These are phyloP conservation scores for Calliopum simillimum DNA, from an alignment of 2,888 invertebrate species.

Conservation along the genomic window DNA sequence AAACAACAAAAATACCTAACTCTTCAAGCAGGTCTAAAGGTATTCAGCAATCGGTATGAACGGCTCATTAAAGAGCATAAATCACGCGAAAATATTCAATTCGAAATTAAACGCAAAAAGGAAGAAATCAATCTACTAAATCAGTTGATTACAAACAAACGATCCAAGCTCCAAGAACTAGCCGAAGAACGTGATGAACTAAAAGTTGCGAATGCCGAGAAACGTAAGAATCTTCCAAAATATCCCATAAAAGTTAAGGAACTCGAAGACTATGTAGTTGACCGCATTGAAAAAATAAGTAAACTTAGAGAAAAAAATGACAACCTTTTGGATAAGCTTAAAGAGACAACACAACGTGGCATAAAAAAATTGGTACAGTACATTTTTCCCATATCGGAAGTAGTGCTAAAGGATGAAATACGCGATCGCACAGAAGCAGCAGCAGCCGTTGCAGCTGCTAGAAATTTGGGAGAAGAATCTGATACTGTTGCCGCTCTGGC, in stretches of 20 bases:
- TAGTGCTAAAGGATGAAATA: constrained; percentile 62
- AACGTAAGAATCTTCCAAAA: constrained; percentile 71
- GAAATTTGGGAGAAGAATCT: constrained; percentile 42
- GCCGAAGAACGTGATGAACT: constrained; percentile 68
- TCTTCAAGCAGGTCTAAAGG: constrained; percentile 70
- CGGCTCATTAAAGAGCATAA: constrained; percentile 67
- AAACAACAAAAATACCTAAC: constrained; percentile 73
- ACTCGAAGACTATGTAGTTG: constrained; percentile 71
- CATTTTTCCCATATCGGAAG: constrained; percentile 75
- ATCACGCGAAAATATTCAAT: constrained; percentile 68
- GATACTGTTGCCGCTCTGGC: constrained; percentile 72
- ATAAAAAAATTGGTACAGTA: constrained; percentile 75
- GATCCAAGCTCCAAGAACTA: constrained; percentile 60
- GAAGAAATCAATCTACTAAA: constrained; percentile 72
- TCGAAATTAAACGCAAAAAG: constrained; percentile 72
- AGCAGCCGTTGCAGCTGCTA: not conserved
- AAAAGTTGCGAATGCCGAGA: constrained; percentile 64
- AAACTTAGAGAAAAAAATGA: constrained; percentile 69
- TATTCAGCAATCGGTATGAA: constrained; percentile 71
- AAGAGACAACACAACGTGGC: constrained; percentile 70
- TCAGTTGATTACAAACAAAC: constrained; percentile 68
- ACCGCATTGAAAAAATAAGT: constrained; percentile 69
- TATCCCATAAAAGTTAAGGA: constrained; percentile 75
- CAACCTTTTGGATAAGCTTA: constrained; percentile 70
- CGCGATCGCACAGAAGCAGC: constrained; percentile 51